Percentiles rank a stretch among this genome's conserved stretches.
phyloP scores from a whole-genome alignment of 1,140 invertebrate genomes.

The Bombus fervidus region DNA sequence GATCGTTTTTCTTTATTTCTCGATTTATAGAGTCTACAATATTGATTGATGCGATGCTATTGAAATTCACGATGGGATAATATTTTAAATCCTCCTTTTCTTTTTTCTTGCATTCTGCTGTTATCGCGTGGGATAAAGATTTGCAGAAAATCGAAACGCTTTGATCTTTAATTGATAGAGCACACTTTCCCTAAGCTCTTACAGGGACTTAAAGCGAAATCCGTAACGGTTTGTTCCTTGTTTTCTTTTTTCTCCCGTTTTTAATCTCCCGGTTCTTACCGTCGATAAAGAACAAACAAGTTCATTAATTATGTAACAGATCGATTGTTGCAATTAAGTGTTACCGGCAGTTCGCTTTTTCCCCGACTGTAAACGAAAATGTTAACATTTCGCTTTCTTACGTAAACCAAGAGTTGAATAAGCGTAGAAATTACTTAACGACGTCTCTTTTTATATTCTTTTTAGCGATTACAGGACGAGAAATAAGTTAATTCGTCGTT shows the following conservation, averaged over 20 bases:
- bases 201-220: neutral
- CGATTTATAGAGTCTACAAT: neutral
- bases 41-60: neutral
- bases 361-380: slow-evolving; percentile 9
- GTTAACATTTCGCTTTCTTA: slow-evolving; percentile 20
- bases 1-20: neutral
- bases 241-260: neutral
- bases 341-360: neutral
- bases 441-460: neutral
- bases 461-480: neutral
- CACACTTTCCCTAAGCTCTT: slow-evolving; percentile 11
- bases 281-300: slow-evolving; percentile 10
- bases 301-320: slow-evolving; percentile 44
- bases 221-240: neutral
- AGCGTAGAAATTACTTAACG: slow-evolving; percentile 10
- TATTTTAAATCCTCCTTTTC: neutral
- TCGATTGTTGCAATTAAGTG: slow-evolving; percentile 36
- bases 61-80: neutral
- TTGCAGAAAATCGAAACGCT: neutral
- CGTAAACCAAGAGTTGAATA: slow-evolving; percentile 19
- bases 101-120: neutral
- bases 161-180: neutral
- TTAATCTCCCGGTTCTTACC: neutral
- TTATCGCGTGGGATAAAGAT: neutral
- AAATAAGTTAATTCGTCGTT: slow-evolving; percentile 17